These are phyloP conservation scores for Acanthosepion lycidas DNA, from an alignment of 2,888 invertebrate genomes.

Conservation along the genomic window DNA sequence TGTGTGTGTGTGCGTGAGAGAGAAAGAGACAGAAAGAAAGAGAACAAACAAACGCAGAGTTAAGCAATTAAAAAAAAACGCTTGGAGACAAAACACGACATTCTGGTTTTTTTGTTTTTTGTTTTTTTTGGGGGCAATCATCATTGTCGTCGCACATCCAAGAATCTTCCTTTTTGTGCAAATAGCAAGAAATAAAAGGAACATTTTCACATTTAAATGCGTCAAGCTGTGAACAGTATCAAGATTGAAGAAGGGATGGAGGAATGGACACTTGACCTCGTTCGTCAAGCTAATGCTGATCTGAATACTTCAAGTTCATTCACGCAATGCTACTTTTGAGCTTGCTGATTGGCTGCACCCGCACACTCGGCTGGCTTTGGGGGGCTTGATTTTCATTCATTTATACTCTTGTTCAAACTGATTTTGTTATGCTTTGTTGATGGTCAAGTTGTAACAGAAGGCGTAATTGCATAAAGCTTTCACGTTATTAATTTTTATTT, in stretches of 20 bases:
- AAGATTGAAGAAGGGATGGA: not conserved
- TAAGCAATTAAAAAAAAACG: too few species aligned
- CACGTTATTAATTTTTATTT: not conserved
- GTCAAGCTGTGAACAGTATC: not conserved
- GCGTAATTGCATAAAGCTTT: not conserved
- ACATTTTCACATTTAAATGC: not conserved
- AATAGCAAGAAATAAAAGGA: not conserved
- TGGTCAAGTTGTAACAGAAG: not conserved
- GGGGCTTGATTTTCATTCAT: not conserved
- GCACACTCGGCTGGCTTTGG: not conserved
- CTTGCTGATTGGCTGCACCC: not conserved
- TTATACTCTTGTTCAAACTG: not conserved
- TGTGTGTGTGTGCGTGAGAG: too few species aligned
- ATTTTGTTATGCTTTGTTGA: not conserved
- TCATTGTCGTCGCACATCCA: too few species aligned
- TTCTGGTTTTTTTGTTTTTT: too few species aligned
- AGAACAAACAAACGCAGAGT: too few species aligned
- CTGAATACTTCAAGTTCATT: constrained; percentile 12
- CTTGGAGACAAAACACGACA: too few species aligned
- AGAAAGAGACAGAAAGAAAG: too few species aligned
- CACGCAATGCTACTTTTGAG: not conserved
- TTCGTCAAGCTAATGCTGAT: not conserved
- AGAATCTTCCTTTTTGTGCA: not conserved
- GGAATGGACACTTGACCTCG: not conserved
- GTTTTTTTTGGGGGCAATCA: too few species aligned